A percentile compares a stretch with the other conserved stretches of the same genome.
phyloP scores from a whole-genome alignment of 2,113 vertebrate species.

The Ellobius talpinus region DNA sequence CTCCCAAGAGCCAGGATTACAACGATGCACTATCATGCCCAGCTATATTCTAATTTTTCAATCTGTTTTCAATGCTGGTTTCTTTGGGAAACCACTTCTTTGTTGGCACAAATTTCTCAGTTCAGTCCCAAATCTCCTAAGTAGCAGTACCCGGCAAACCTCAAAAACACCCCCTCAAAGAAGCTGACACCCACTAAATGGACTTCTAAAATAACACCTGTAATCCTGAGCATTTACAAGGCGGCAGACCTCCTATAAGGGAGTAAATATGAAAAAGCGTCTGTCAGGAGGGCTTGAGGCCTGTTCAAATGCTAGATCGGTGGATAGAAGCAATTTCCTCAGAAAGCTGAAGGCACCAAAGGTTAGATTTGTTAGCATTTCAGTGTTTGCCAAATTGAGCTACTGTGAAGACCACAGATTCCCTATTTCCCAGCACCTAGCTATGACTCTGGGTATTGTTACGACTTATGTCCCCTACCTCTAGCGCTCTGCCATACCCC shows the following conservation, averaged over 20 bases:
- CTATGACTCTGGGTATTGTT: neutral
- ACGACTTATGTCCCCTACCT: neutral
- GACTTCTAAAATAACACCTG: neutral
- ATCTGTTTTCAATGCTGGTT: neutral
- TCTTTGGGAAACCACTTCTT: neutral
- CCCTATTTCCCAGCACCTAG: neutral
- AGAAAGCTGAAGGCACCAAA: neutral
- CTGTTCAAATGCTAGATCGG: neutral
- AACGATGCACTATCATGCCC: neutral
- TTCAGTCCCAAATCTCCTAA: neutral
- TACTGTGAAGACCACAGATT: neutral
- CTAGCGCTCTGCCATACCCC: neutral
- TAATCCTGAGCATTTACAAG: neutral
- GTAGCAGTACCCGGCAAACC: neutral
- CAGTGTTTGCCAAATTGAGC: neutral
- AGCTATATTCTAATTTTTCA: neutral
- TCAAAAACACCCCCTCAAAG: neutral
- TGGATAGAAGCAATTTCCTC: neutral
- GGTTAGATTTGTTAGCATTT: neutral
- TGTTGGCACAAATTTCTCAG: neutral
- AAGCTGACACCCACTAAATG: neutral
- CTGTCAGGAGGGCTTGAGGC: neutral
- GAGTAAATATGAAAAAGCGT: neutral
- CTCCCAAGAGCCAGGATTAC: neutral
- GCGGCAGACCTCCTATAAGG: fast-evolving